phyloP scores from a whole-genome alignment of 2,797 vertebrate genomes.

The Acrossocheilus wenchowensis region DNA sequence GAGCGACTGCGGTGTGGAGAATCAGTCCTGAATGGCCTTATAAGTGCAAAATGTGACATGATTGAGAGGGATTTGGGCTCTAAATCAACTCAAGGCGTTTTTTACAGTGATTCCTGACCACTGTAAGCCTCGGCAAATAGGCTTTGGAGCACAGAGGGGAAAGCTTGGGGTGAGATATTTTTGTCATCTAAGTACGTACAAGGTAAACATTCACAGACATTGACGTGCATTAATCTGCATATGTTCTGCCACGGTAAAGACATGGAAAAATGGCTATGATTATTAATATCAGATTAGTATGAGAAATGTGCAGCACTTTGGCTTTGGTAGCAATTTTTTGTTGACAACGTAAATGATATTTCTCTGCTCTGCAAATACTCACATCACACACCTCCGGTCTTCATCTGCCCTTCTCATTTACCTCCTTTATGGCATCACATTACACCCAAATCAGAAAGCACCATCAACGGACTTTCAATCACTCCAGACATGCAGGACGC shows the following conservation, averaged over 20 bases:
- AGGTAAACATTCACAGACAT: conserved; percentile 13
- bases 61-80: conserved; percentile 69
- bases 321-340: conserved; percentile 38
- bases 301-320: conserved; percentile 33
- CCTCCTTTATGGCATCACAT: conserved; percentile 55
- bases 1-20: conserved; percentile 69
- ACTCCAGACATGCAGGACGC: conserved; percentile 61
- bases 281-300: conserved; percentile 46
- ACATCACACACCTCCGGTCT: conserved; percentile 28
- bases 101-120: conserved; percentile 56
- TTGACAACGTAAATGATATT: conserved; percentile 40
- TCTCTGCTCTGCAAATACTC: conserved; percentile 21
- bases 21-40: conserved; percentile 74
- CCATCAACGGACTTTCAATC: conserved; percentile 65
- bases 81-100: conserved; percentile 70
- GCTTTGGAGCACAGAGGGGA: conserved; percentile 47
- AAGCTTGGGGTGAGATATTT: conserved; percentile 27
- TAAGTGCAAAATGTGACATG: conserved; percentile 71
- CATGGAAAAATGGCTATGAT: conserved; percentile 13
- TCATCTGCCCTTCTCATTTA: conserved; percentile 49
- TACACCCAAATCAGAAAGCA: conserved; percentile 58
- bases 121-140: conserved; percentile 57
- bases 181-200: not conserved
- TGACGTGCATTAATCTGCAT: not conserved
- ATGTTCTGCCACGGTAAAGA: not conserved